Conservation (phyloP, 2,888 invertebrate genomes). For the Quadriops clusia region DNA sequence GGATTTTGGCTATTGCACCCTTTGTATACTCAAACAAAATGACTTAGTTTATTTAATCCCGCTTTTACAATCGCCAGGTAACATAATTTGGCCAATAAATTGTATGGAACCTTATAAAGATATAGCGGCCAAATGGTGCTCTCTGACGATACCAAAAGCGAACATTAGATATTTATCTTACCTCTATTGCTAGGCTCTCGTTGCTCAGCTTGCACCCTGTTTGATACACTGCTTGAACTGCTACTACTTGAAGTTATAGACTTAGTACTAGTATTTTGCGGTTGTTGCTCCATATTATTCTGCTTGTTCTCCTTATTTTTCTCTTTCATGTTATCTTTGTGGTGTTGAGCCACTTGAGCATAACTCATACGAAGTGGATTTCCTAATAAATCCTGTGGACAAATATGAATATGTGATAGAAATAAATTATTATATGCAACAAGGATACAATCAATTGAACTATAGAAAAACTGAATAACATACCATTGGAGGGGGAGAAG, state of each 20-base stretch:
- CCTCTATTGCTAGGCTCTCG: conserved; percentile 19
- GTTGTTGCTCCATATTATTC: conserved; percentile 17
- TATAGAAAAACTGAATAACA: too few relatives aligned
- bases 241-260: conserved; percentile 10
- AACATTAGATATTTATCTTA: too few relatives aligned
- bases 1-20: too few relatives aligned
- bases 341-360: conserved; percentile 55
- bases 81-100: too few relatives aligned
- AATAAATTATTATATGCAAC: too few relatives aligned
- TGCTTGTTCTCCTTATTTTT: conserved; percentile 21
- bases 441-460: too few relatives aligned
- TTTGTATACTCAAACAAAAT: too few relatives aligned
- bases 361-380: conserved; percentile 45
- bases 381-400: conserved; percentile 18
- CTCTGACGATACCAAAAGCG: too few relatives aligned
- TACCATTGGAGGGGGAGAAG: conserved; percentile 24
- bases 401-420: background rate
- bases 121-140: too few relatives aligned
- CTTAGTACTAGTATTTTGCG: conserved; percentile 10
- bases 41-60: too few relatives aligned
- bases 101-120: too few relatives aligned
- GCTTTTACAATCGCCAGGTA: too few relatives aligned
- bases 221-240: conserved; percentile 13
- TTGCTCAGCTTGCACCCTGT: conserved; percentile 19
- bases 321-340: conserved; percentile 38